Percentiles rank a stretch among this genome's conserved stretches.
Conservation (phyloP, 2,113 vertebrate genomes). For the Phoenicopterus ruber region DNA sequence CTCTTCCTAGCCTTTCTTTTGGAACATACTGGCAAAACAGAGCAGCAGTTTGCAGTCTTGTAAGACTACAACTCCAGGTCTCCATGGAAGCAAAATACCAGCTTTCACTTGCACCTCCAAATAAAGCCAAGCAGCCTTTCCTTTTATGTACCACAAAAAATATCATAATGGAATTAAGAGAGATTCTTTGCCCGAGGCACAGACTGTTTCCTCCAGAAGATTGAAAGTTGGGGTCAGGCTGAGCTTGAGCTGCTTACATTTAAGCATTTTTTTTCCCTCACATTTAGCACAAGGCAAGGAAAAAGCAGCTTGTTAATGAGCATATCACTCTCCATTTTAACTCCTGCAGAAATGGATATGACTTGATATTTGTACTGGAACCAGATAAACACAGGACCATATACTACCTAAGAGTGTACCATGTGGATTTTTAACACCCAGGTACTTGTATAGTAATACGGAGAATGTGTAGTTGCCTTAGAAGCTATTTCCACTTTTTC, state of each 20-base stretch:
- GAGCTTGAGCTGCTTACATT: background rate
- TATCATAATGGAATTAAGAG: background rate
- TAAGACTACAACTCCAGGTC: background rate
- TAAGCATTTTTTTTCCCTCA: background rate
- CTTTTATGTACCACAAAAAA: background rate
- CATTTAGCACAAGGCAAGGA: background rate
- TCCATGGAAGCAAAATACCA: constrained; percentile 48
- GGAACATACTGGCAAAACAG: background rate
- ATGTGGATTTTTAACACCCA: background rate
- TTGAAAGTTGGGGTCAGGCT: background rate
- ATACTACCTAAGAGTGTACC: background rate
- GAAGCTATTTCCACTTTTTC: background rate
- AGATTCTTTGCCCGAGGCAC: background rate
- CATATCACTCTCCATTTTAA: background rate
- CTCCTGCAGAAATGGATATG: background rate
- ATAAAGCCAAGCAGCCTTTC: background rate
- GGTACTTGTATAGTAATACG: background rate
- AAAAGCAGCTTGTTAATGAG: background rate
- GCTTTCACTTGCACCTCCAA: constrained; percentile 5
- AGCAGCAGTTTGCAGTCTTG: background rate
- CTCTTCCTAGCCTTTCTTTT: background rate
- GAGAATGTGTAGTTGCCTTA: background rate
- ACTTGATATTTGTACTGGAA: background rate
- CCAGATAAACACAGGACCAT: background rate
- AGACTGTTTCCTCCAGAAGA: background rate